These are phyloP conservation scores for Todiramphus saurophagus DNA, from an alignment of 2,113 vertebrate species.

Conservation along the genomic window DNA sequence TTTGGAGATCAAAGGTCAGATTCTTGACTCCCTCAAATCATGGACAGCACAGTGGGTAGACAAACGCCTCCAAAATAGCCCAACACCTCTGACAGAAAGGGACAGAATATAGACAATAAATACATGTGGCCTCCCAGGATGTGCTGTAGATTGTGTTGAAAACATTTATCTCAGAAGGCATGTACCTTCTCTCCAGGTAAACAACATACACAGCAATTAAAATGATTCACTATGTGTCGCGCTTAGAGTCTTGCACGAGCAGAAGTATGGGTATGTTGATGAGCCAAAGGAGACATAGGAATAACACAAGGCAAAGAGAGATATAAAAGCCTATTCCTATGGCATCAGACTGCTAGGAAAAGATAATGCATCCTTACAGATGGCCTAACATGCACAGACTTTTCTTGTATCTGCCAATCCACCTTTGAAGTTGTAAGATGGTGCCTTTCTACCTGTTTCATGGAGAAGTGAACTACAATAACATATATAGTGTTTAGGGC, in stretches of 20 bases:
- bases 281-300: background rate
- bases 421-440: background rate
- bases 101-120: background rate
- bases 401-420: background rate
- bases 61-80: background rate
- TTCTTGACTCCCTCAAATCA: background rate
- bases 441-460: background rate
- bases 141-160: background rate
- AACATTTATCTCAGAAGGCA: background rate
- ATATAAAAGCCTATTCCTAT: background rate
- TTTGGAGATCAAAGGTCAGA: background rate
- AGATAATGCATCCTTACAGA: background rate
- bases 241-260: background rate
- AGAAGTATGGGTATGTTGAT: background rate
- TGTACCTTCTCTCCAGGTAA: background rate
- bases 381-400: fast-evolving
- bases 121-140: background rate
- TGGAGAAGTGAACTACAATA: background rate
- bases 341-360: background rate
- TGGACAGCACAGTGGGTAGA: fast-evolving
- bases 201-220: background rate
- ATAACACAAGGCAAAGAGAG: background rate
- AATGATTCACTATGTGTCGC: background rate
- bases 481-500: background rate
- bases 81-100: background rate